A percentile compares a stretch with the other conserved stretches of the same genome.
phyloP scores from a whole-genome alignment of 2,113 vertebrate genomes.

The Ovis aries region DNA sequence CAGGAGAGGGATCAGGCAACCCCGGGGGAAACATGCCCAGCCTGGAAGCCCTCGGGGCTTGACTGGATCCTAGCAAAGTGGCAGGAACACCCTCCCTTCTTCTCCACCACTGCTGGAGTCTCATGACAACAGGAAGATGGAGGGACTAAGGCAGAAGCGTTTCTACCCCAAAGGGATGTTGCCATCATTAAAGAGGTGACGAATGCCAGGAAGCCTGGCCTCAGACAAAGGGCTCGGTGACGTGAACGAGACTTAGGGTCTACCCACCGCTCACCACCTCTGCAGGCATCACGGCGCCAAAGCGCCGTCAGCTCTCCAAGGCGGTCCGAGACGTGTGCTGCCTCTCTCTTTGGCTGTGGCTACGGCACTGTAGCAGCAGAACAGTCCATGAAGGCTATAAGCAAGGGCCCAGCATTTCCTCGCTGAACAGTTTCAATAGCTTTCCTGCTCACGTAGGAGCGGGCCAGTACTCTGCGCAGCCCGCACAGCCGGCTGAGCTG shows the following conservation, averaged over 20 bases:
- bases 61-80: neutral
- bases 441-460: rapidly evolving
- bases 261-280: neutral
- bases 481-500: neutral
- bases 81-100: neutral
- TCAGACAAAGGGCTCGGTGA: neutral
- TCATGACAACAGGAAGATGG: neutral
- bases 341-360: neutral
- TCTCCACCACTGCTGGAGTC: neutral
- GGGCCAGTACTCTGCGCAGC: neutral
- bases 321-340: rapidly evolving
- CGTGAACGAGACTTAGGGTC: rapidly evolving
- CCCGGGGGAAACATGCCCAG: neutral
- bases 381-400: rapidly evolving
- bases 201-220: neutral
- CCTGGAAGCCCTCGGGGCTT: neutral
- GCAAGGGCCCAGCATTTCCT: neutral
- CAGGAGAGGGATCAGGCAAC: neutral
- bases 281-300: neutral
- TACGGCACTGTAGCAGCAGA: rapidly evolving
- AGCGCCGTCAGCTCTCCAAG: rapidly evolving
- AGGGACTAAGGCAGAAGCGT: neutral
- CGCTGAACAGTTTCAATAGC: rapidly evolving
- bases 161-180: neutral
- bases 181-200: neutral